Base-by-base conservation (phyloP, 64 coral and sea anemone species). In the Montipora efflorescens region DNA sequence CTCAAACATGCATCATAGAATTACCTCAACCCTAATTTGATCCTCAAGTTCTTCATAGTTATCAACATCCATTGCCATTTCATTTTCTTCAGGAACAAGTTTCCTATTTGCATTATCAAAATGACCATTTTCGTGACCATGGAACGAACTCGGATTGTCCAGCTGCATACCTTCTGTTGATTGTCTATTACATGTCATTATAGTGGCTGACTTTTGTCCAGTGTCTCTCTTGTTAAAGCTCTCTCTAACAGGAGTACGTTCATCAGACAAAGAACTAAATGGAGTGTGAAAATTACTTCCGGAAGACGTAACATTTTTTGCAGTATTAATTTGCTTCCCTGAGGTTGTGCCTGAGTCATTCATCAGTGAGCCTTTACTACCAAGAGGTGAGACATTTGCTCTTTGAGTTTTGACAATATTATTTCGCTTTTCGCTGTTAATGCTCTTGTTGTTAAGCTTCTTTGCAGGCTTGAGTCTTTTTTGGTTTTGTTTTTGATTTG, bases 51-150 rank as follows among this genome's bases (percentile, higher is more conserved):
- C 89, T 78, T 98, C 96, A 79, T 57, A 95, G 88, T 95, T 95
- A 89, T 98, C 96, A 58, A 98, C 57, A 2, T 98, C 96, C 96
- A 98, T 98, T 7, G 90, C 93, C 1, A 95, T 91, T 4, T 86
- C 82, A 71, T 6, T 22, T 49, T 50, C 47, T 13, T 50, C 82
- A 86, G 43, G 15, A 48, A 71, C 2, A 16, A 71, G 19, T 11
- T 66, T 2, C 47, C 7, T 51, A 2, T 71, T 46, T 21, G 47
- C 8, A 5, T 16, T 14, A n/a, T 71, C 36, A 50, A 49, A 71
- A 72, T 51, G 46, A 18, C 6, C n/a, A 71, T 86, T 72, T 8
- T 3, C 66, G 50, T 20, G 48, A 50, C 82, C 12, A 4, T 86
- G 44, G 5, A 50, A 71, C 1, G 82, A 71, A 1, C 5, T 10